Evolutionary conservation across 2,797 vertebrate genomes (phyloP).

Genomic region (Acanthis flammea): DNA sequence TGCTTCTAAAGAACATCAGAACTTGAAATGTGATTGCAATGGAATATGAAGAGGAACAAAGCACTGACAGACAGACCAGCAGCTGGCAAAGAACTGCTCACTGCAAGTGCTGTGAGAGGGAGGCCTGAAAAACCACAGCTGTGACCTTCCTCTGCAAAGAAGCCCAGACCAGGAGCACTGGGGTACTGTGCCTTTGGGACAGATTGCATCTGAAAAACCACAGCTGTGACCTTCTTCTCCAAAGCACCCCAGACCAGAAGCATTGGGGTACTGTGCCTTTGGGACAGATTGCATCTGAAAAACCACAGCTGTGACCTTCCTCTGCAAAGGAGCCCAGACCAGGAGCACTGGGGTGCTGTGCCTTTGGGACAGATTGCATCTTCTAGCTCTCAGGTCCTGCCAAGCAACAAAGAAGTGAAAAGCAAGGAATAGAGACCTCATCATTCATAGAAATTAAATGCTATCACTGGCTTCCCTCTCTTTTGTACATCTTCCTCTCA

Average conservation of each 20-base stretch:
- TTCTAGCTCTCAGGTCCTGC: not conserved
- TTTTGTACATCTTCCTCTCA: not conserved
- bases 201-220: not conserved
- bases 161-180: not conserved
- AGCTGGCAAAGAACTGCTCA: not conserved
- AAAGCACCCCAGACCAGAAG: fast-evolving
- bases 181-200: not conserved
- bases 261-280: not conserved
- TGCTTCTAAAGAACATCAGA: not conserved
- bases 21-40: not conserved
- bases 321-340: no score
- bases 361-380: not conserved
- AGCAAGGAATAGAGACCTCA: not conserved
- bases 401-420: not conserved
- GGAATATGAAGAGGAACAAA: not conserved
- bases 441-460: not conserved
- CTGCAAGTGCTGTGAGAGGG: not conserved
- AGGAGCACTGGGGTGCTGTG: no score
- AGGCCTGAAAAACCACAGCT: not conserved
- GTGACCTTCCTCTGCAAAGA: not conserved
- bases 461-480: not conserved
- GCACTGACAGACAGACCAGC: not conserved
- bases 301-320: no score
- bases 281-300: not conserved
- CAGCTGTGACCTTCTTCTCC: not conserved